Conservation (phyloP, 1,140 invertebrate species). For the Colletes gigas region DNA sequence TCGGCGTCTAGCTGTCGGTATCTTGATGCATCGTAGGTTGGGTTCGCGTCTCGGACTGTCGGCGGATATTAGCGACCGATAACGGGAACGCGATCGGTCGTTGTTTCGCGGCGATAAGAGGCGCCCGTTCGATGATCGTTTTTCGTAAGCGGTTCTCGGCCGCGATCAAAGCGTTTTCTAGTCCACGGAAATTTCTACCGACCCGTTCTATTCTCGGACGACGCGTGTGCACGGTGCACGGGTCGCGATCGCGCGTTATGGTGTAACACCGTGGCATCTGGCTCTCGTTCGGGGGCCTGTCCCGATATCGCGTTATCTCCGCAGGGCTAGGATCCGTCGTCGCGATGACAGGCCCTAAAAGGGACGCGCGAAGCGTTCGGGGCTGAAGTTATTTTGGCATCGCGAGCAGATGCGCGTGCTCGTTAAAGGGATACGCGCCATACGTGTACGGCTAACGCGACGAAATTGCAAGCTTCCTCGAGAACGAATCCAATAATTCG, state of each 20-base stretch:
- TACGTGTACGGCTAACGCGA: no score
- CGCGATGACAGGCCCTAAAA: constrained; percentile 25
- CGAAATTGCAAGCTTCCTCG: no score
- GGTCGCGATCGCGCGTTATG: constrained; percentile 26
- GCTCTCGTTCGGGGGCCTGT: neutral
- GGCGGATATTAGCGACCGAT: constrained; percentile 5
- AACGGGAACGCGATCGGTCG: neutral
- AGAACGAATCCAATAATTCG: no score
- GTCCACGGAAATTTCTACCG: constrained; percentile 20
- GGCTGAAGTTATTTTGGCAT: constrained; percentile 8
- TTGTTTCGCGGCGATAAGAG: neutral
- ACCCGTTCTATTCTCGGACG: constrained; percentile 19
- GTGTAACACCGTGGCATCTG: constrained; percentile 35
- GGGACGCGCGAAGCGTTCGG: neutral
- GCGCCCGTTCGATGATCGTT: neutral
- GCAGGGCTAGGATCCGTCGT: neutral
- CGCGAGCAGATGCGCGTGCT: constrained; percentile 7
- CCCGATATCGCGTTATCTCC: constrained; percentile 30
- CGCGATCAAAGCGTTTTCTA: constrained; percentile 22
- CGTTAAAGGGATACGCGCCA: constrained; percentile 50
- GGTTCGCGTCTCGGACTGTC: neutral
- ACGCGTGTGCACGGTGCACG: constrained; percentile 5
- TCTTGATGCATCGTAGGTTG: neutral
- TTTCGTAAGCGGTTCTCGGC: neutral
- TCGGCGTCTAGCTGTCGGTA: neutral